Base-by-base conservation (phyloP, 2,888 invertebrate species). In the Marronus borbonicus region DNA sequence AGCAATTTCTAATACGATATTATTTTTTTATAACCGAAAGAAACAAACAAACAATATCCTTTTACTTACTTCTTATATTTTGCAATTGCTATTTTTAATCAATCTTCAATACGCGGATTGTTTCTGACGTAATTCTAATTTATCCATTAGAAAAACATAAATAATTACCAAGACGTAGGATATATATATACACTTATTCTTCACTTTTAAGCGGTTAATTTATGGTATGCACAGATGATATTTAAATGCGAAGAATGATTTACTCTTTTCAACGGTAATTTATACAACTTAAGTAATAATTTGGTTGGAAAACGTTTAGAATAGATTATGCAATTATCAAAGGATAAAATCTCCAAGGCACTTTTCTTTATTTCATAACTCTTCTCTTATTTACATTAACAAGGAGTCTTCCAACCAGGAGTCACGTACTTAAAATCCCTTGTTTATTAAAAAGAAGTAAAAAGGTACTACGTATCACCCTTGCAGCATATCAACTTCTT, bases 211-310 rank as follows among this genome's bases (percentile, higher is more conserved):
- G 10, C 17, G 28, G 60, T 12, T 60, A 28, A 60, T 60, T 60
- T 60, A 60, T 60, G 17, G 39, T 44, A 17, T 28, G 44, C 44
- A 17, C n/a, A 17, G 44, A 20, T 44, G 44, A 66, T 66, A 66
- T 66, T 66, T 66, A 66, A 66, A 44, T 24, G 66, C 28, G 20
- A 28, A 60, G 44, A n/a, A 66, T 66, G 44, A 66, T 66, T 66
- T 66, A 66, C n/a, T 39, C 39, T 44, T 66, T 66, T 66, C 66
- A 66, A 66, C 66, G 28, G 14, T 66, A 66, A 66, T 66, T 66
- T 66, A 66, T 66, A 44, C 60, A 60, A 60, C 60, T 24, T 31
- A 31, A 28, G 60, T 60, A 55, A 50, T 50, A 8, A 50, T 50
- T 50, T 50, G n/a, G 12, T n/a, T 50, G 31, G 31, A 31, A 31